Base-by-base conservation (phyloP, 2,888 invertebrate species). In the Drosophila greeni region DNA sequence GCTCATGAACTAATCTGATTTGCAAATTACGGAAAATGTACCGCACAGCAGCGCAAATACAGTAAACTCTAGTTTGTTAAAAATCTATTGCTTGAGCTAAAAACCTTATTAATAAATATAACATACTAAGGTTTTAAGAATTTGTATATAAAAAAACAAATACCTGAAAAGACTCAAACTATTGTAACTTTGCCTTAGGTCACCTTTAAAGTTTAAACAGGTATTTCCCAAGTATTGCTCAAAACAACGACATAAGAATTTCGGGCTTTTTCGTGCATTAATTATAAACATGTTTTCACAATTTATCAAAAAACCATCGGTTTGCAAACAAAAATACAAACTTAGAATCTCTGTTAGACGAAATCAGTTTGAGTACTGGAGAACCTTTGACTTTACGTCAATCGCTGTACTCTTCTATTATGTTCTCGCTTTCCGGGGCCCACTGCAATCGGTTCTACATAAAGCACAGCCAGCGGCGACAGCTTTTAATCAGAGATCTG, bases 401-500 rank as follows among this genome's bases (percentile, higher is more conserved):
- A 37, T 56, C 37, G 31, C 52, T 31, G 23, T 29, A 11, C 16
- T 16, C 39, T 59, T 39, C 36, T 23, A 55, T 47, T 14, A 20
- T 20, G 29, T 16, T 39, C 37, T 23, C 37, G 56, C 52, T 39
- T 56, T 14, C 37, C 29, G 52, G 37, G 23, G 16, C 8, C 12
- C 9, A 31, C 37, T 31, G 59, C 51, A 42, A 51, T 60, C 33
- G 66, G 57, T 34, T 66, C 37, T 8, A 20, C 8, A 61, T 18
- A 40, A 26, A 45, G 34, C 34, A 55, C 33, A 36, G 54, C 40
- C 40, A 34, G 47, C 29, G 40, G 52, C 53, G 48, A 56, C 70
- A 68, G 61, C 55, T 62, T 62, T 62, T 56, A 69, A 70, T 70
- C 69, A 70, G 69, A 45, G 52, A 39, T 61, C 29, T 36, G 48